These are phyloP conservation scores for Rhinogobio ventralis DNA, from an alignment of 2,797 vertebrate species.

Conservation along the genomic window DNA sequence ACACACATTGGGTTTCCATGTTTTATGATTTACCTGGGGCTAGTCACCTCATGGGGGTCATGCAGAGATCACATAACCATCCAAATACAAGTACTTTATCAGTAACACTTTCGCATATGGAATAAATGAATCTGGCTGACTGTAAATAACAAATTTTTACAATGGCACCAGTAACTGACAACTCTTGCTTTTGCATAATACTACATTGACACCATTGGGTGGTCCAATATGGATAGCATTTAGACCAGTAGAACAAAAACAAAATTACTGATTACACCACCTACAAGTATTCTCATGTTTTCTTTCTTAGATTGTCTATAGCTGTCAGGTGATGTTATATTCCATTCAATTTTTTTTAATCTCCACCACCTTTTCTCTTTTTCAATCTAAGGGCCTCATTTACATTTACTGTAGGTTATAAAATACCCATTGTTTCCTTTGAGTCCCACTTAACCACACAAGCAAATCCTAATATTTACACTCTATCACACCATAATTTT, in stretches of 20 bases:
- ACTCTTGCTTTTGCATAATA: neutral
- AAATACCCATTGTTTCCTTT: neutral
- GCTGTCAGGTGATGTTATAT: neutral
- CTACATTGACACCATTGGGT: neutral
- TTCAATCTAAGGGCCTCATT: neutral
- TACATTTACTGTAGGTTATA: neutral
- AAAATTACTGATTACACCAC: neutral
- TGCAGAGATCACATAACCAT: neutral
- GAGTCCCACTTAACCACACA: neutral
- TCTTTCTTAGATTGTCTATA: neutral
- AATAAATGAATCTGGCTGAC: neutral
- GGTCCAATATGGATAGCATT: neutral
- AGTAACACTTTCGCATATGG: neutral
- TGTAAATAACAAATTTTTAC: neutral
- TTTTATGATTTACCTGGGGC: neutral
- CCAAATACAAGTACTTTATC: neutral
- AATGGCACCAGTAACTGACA: neutral
- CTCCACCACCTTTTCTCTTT: neutral
- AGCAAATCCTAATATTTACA: neutral
- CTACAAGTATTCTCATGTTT: neutral
- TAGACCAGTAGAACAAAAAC: neutral
- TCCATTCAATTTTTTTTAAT: neutral
- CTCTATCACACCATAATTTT: neutral
- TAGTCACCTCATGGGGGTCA: neutral
- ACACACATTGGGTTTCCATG: constrained; percentile 11